Conservation (phyloP, 2,113 vertebrate genomes). For the Psettodes erumei region DNA sequence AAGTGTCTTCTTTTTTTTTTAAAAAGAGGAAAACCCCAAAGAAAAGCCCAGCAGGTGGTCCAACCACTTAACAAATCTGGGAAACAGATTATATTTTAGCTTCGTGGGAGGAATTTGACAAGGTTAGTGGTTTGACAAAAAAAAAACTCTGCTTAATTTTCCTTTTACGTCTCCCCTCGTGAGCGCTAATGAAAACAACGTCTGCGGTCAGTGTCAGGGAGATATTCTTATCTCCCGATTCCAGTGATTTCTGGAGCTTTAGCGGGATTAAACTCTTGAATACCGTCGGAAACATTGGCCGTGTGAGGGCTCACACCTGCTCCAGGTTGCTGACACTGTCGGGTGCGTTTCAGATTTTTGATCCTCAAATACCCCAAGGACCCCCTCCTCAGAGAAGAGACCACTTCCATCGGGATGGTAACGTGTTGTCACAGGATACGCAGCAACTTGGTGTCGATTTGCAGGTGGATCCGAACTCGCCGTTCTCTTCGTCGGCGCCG, state of each 20-base stretch:
- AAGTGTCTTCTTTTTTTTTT: slow-evolving; percentile 7
- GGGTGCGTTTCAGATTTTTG: not conserved
- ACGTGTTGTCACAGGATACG: too few relatives aligned
- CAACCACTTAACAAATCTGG: slow-evolving; percentile 25
- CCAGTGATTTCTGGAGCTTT: slow-evolving; percentile 24
- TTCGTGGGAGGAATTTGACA: slow-evolving; percentile 33
- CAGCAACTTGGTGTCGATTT: too few relatives aligned
- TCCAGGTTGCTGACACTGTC: not conserved
- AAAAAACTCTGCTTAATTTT: slow-evolving; percentile 44
- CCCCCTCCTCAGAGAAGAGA: too few relatives aligned
- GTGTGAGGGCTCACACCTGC: too few relatives aligned
- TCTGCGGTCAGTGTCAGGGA: slow-evolving; percentile 46
- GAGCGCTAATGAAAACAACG: slow-evolving; percentile 51
- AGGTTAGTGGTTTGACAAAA: slow-evolving; percentile 28
- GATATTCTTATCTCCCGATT: slow-evolving; percentile 32
- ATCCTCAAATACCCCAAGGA: too few relatives aligned
- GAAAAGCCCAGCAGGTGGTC: slow-evolving; percentile 27
- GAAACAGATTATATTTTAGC: slow-evolving; percentile 37
- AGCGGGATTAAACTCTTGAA: slow-evolving; percentile 13
- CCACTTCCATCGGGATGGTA: too few relatives aligned
- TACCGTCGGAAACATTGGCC: not conserved
- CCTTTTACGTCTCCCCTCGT: slow-evolving; percentile 28
- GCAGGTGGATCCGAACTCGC: too few relatives aligned
- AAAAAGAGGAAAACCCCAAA: slow-evolving; percentile 1
- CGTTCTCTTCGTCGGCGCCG: too few relatives aligned